These are phyloP conservation scores for Prionailurus viverrinus DNA, from an alignment of 2,113 vertebrate species.

Conservation along the genomic window DNA sequence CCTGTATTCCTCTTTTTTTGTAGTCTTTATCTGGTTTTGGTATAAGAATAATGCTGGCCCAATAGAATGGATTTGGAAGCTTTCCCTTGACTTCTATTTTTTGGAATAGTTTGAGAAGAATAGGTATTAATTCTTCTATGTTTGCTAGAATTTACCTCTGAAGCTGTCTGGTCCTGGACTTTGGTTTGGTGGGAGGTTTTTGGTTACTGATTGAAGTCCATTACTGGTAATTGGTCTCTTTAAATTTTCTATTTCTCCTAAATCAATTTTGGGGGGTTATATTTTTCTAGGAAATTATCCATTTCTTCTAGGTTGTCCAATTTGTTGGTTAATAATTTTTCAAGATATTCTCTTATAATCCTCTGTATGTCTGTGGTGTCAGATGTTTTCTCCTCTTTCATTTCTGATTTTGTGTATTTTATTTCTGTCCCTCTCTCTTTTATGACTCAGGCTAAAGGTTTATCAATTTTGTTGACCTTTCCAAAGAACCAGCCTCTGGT, in stretches of 20 bases:
- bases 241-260: not conserved
- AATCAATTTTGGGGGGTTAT: not conserved
- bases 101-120: not conserved
- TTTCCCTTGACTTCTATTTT: not conserved
- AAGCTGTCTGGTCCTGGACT: not conserved
- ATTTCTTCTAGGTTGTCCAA: not conserved
- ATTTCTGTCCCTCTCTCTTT: not conserved
- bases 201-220: not conserved
- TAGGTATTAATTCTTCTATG: not conserved
- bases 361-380: not conserved
- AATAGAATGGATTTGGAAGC: not conserved
- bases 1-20: too few species aligned
- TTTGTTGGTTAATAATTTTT: not conserved
- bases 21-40: not conserved
- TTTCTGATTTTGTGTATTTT: not conserved
- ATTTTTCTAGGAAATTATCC: not conserved
- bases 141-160: not conserved
- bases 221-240: not conserved
- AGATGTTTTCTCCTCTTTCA: not conserved
- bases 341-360: not conserved
- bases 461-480: not conserved
- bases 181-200: not conserved
- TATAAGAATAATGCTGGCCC: not conserved
- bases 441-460: not conserved
- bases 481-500: not conserved